phyloP scores from a whole-genome alignment of 92 coral and sea anemone genomes.

The Actinernus sp. region DNA sequence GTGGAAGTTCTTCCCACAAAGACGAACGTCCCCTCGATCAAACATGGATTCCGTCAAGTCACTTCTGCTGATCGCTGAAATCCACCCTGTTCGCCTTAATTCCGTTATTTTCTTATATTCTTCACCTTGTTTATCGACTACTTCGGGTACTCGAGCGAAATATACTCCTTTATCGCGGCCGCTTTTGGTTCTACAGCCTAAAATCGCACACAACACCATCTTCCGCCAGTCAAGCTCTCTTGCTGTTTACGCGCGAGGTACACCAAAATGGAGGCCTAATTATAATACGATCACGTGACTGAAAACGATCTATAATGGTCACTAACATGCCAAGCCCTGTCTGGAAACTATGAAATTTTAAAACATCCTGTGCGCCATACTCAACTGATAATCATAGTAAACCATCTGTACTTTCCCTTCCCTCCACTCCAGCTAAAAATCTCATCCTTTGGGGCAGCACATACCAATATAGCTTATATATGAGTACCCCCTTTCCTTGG shows the following conservation, averaged over 20 bases:
- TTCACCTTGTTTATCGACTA: constrained; percentile 36
- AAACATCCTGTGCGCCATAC: too few species aligned
- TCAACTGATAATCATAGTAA: too few species aligned
- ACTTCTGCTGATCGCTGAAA: constrained; percentile 30
- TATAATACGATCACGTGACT: constrained; percentile 6
- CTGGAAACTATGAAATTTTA: too few species aligned
- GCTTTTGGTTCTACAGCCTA: constrained; percentile 21
- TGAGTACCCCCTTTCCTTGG: too few species aligned
- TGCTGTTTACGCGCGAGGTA: constrained; percentile 9
- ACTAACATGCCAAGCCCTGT: too few species aligned
- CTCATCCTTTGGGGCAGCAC: too few species aligned
- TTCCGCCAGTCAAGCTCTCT: background rate
- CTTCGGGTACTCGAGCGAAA: constrained; percentile 17
- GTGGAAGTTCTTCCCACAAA: constrained; percentile 20
- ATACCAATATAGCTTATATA: too few species aligned
- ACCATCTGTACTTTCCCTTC: too few species aligned
- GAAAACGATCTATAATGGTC: too few species aligned
- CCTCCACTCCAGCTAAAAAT: too few species aligned
- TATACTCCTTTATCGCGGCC: constrained; percentile 11
- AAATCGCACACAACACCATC: constrained; percentile 16
- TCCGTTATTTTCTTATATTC: constrained; percentile 19
- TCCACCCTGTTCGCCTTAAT: constrained; percentile 25
- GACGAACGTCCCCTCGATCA: constrained; percentile 19
- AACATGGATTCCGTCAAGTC: constrained; percentile 34
- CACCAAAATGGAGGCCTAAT: constrained; percentile 35